Evolutionary conservation across 1,140 invertebrate genomes (phyloP).

Genomic region (Eriocheir sinensis): DNA sequence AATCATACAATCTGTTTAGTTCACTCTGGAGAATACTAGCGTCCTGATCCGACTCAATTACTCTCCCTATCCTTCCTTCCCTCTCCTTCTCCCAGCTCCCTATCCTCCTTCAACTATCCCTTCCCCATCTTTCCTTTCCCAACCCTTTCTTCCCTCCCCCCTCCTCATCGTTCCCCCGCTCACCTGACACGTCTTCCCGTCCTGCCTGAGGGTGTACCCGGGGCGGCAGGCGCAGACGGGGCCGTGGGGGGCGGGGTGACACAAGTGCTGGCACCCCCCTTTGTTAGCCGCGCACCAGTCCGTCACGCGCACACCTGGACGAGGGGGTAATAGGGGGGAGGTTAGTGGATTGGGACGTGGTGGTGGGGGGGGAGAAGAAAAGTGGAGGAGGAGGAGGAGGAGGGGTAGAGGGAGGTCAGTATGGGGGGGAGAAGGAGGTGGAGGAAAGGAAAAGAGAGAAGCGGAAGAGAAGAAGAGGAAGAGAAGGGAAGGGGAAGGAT

Average conservation of each 20-base stretch:
- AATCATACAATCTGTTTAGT: no score
- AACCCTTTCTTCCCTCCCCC: not conserved
- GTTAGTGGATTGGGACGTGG: not conserved
- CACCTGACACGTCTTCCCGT: constrained; percentile 81
- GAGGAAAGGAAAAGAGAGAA: not conserved
- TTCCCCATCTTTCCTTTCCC: no score
- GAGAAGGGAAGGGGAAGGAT: not conserved
- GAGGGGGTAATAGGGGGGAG: not conserved
- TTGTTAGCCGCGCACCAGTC: constrained; percentile 81
- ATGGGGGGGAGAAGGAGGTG: not conserved
- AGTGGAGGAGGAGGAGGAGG: not conserved
- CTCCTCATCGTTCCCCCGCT: constrained; percentile 82
- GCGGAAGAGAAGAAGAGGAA: not conserved
- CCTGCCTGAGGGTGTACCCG: constrained; percentile 80
- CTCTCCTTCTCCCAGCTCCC: no score
- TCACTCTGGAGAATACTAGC: no score
- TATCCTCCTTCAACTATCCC: no score
- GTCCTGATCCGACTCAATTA: no score
- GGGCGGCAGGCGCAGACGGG: constrained; percentile 79
- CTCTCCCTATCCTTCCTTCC: no score
- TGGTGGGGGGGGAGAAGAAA: no score
- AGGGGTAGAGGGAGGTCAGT: not conserved
- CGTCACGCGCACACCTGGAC: not conserved
- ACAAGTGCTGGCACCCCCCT: constrained; percentile 82
- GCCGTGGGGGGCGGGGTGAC: constrained; percentile 81